These are phyloP conservation scores for Trachelus stipa DNA, from an alignment of 2,888 invertebrate species.

Conservation along the genomic window DNA sequence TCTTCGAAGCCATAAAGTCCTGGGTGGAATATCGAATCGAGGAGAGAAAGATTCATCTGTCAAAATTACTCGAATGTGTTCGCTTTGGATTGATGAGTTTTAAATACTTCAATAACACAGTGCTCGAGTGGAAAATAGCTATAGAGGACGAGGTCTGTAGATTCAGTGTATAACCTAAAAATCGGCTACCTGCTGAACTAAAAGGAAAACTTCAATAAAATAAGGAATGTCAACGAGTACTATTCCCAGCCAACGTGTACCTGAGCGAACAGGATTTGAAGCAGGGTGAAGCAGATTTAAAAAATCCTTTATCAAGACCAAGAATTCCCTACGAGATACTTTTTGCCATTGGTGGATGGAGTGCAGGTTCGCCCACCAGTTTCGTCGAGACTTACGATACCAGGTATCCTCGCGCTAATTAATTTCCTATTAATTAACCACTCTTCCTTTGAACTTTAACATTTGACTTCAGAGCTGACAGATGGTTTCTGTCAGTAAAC, in stretches of 20 bases:
- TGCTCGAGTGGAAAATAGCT: slow-evolving; percentile 71
- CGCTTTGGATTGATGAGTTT: slow-evolving; percentile 76
- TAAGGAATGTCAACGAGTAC: slow-evolving; percentile 70
- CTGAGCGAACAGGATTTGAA: slow-evolving; percentile 69
- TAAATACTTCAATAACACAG: slow-evolving; percentile 71
- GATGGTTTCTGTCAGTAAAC: slow-evolving; percentile 80
- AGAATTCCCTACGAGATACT: slow-evolving; percentile 82
- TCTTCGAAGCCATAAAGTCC: slow-evolving; percentile 78
- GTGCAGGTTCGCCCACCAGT: slow-evolving; percentile 85
- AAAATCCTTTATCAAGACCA: slow-evolving; percentile 75
- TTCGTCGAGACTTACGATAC: slow-evolving; percentile 84
- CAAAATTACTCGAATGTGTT: slow-evolving; percentile 74
- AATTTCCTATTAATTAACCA: neutral
- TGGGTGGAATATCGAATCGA: slow-evolving; percentile 76
- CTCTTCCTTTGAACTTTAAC: neutral
- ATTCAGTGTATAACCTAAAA: neutral
- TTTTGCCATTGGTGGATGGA: slow-evolving; percentile 88
- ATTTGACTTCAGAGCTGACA: slow-evolving; percentile 72
- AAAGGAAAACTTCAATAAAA: slow-evolving; percentile 10
- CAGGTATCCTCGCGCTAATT: slow-evolving; percentile 65
- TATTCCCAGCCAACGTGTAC: slow-evolving; percentile 70
- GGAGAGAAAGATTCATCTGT: slow-evolving; percentile 70
- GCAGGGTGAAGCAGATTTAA: slow-evolving; percentile 68
- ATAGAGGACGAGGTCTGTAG: slow-evolving; percentile 68
- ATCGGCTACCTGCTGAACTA: neutral